Evolutionary conservation across 2,113 vertebrate genomes (phyloP), one percentile per base, ranked within the genome.

Genomic region (Phylloscopus trochiloides): DNA sequence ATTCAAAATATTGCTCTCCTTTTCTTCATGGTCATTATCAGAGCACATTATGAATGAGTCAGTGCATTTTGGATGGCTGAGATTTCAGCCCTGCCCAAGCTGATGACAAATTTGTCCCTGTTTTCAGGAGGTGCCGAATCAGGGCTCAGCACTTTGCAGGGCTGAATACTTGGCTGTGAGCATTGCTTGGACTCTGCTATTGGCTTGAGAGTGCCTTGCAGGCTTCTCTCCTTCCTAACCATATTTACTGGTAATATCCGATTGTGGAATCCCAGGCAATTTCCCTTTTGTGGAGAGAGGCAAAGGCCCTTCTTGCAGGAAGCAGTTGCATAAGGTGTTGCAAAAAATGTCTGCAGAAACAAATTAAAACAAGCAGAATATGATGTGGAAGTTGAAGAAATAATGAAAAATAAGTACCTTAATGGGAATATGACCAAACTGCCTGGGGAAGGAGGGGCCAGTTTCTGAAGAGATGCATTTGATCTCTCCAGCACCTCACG

Each of bases 241-340:
- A 8, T 18, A 4, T 54, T 88, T 62, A 43, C 51, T 74, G 68
- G 57, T 62, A 75, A 40, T 51, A 43, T 1, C 34, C 34, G 38
- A 0, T 18, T 34, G 45, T 83, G 47, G 52, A 32, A 92, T 78
- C 31, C 65, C 38, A 21, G 57, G 21, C 26, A 57, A 15, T 57
- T 73, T 86, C 36, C 72, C n/a, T 40, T 66, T n/a, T n/a, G 21
- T 65, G 45, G 42, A 68, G 68, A n/a, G 52, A 61, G 52, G 70
- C 58, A 73, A 70, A 70, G 40, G 10, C n/a, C 3, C 5, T 78
- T 66, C 28, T 94, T 63, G 61, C 38, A 87, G 73, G 71, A 87
- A 88, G 22, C 0, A 0, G 5, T 55, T 58, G 20, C 51, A 74
- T 25, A 38, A 66, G 40, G 25, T 12, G 17, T 14, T 59, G 25